Conservation (phyloP, 2,797 vertebrate genomes). For the Naso thynnoides region DNA sequence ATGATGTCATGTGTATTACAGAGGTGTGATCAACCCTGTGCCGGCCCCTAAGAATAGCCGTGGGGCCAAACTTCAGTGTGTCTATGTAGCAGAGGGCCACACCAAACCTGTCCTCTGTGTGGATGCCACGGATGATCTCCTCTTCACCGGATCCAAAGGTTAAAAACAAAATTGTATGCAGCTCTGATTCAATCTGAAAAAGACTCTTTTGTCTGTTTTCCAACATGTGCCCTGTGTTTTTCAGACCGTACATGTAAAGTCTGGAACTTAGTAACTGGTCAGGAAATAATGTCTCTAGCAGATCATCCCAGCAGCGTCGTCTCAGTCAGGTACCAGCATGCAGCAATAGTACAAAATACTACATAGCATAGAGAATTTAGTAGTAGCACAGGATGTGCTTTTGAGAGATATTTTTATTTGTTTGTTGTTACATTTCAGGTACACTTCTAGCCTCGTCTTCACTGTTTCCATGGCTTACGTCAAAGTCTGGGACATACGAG, state of each 20-base stretch:
- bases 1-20: slow-evolving; percentile 49
- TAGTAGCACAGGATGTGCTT: not conserved
- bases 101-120: slow-evolving; percentile 96
- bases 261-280: slow-evolving; percentile 98
- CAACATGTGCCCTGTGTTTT: slow-evolving; percentile 14
- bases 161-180: not conserved
- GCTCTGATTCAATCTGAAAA: not conserved
- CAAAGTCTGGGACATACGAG: slow-evolving; percentile 98
- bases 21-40: slow-evolving; percentile 94
- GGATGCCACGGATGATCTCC: slow-evolving; percentile 95
- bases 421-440: slow-evolving; percentile 65
- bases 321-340: slow-evolving; percentile 84
- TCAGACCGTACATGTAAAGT: slow-evolving; percentile 98
- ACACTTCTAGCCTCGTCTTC: slow-evolving; percentile 95
- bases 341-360: not conserved
- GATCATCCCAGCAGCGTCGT: slow-evolving; percentile 96
- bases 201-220: not conserved
- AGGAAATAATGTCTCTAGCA: slow-evolving; percentile 98
- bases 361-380: too few species aligned
- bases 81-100: slow-evolving; percentile 93
- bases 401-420: not conserved
- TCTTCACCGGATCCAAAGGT: slow-evolving; percentile 99
- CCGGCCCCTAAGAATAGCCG: slow-evolving; percentile 83
- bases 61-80: slow-evolving; percentile 87
- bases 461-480: slow-evolving; percentile 94